Conservation (phyloP, 2,113 vertebrate genomes). For the Cichladusa arquata region DNA sequence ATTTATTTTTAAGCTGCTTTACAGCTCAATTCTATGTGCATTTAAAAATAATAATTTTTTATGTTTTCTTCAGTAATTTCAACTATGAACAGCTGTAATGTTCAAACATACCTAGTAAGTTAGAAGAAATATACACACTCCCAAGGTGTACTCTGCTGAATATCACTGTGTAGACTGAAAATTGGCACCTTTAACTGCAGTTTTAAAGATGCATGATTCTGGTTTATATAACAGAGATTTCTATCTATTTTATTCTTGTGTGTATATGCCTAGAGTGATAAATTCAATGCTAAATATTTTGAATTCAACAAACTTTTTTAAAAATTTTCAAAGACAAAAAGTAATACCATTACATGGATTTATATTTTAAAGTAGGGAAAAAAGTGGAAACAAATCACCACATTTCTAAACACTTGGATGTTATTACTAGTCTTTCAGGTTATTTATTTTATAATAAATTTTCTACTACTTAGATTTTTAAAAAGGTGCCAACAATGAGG, state of each 20-base stretch:
- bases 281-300: not conserved
- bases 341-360: not conserved
- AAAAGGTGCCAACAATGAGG: not conserved
- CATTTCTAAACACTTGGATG: not conserved
- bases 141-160: not conserved
- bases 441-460: not conserved
- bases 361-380: not conserved
- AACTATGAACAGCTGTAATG: constrained; percentile 7
- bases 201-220: not conserved
- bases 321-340: not conserved
- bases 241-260: not conserved
- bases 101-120: not conserved
- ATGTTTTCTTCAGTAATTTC: constrained; percentile 29
- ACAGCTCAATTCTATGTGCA: constrained; percentile 14
- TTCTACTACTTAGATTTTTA: not conserved
- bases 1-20: constrained; percentile 52
- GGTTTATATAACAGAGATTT: not conserved
- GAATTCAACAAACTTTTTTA: not conserved
- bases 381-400: not conserved
- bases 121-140: constrained; percentile 11
- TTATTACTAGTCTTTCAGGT: not conserved
- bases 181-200: not conserved
- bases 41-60: constrained; percentile 36
- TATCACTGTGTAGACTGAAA: not conserved
- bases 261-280: not conserved